Evolutionary conservation across 2,888 invertebrate species (phyloP).

Genomic region (Nemoura dubitans): DNA sequence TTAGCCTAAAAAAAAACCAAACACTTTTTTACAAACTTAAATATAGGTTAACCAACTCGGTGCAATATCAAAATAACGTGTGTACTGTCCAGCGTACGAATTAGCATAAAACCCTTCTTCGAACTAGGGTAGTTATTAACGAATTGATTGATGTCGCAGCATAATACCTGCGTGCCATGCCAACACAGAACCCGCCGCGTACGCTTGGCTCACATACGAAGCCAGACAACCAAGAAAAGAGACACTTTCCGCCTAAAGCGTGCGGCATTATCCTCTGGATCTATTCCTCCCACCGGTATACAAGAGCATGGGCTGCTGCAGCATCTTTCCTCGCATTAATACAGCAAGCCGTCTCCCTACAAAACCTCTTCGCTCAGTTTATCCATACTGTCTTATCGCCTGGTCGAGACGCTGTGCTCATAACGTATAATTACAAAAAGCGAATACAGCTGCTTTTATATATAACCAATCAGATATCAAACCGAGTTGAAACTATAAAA

Average conservation of each 20-base stretch:
- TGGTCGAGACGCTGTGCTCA: neutral
- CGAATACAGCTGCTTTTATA: constrained; percentile 25
- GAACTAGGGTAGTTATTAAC: constrained; percentile 26
- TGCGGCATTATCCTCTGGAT: neutral
- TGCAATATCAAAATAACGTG: neutral
- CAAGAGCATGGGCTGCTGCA: neutral
- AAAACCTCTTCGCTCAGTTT: too few relatives aligned
- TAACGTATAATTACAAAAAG: constrained; percentile 15
- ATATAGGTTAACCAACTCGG: constrained; percentile 21
- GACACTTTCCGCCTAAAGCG: constrained; percentile 22
- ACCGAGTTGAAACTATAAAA: neutral
- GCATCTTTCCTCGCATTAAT: constrained; percentile 1
- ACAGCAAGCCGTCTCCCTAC: neutral
- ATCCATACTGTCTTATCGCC: neutral
- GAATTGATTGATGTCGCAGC: constrained; percentile 16
- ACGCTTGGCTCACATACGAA: neutral
- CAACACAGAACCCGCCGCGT: neutral
- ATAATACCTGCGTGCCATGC: neutral
- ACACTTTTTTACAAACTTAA: neutral
- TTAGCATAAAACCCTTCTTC: constrained; percentile 30
- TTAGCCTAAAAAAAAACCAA: neutral
- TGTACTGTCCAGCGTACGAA: neutral
- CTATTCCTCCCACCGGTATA: constrained; percentile 23
- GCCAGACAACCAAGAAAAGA: neutral
- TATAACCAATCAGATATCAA: constrained; percentile 25